These are phyloP conservation scores for Linnaemya tessellans DNA, from an alignment of 2,888 invertebrate species.

Conservation along the genomic window DNA sequence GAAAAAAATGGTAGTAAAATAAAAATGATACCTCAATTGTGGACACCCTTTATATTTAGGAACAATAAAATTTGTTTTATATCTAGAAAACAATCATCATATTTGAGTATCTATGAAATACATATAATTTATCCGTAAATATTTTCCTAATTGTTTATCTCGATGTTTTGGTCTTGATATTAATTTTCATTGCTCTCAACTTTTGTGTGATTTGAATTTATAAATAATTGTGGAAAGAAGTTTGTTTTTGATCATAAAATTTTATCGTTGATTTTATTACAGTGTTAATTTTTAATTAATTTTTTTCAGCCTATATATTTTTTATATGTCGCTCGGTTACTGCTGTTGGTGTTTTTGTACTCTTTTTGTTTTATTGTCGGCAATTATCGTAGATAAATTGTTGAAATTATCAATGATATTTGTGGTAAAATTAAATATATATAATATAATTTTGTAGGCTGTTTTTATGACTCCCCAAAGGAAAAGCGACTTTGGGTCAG, in stretches of 20 bases:
- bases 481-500: neutral
- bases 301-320: conserved; percentile 5
- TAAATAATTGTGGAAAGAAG: conserved; percentile 33
- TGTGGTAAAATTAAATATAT: conserved; percentile 46
- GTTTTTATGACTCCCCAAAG: conserved; percentile 35
- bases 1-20: too few relatives aligned
- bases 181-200: conserved; percentile 18
- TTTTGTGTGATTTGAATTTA: conserved; percentile 35
- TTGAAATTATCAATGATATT: conserved; percentile 56
- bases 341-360: neutral
- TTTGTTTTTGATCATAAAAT: conserved; percentile 40
- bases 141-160: conserved; percentile 26
- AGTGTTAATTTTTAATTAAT: conserved; percentile 67
- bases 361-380: conserved; percentile 8
- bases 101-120: conserved; percentile 9
- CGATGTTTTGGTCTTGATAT: conserved; percentile 3
- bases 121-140: conserved; percentile 26
- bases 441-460: conserved; percentile 18
- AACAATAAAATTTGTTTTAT: neutral
- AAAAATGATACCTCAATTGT: too few relatives aligned
- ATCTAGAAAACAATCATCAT: neutral
- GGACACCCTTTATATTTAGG: neutral
- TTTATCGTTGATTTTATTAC: conserved; percentile 61
- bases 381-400: conserved; percentile 48
- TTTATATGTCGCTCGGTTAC: neutral